Base-by-base conservation (phyloP, 2,113 vertebrate species). In the Hystrix brachyura region DNA sequence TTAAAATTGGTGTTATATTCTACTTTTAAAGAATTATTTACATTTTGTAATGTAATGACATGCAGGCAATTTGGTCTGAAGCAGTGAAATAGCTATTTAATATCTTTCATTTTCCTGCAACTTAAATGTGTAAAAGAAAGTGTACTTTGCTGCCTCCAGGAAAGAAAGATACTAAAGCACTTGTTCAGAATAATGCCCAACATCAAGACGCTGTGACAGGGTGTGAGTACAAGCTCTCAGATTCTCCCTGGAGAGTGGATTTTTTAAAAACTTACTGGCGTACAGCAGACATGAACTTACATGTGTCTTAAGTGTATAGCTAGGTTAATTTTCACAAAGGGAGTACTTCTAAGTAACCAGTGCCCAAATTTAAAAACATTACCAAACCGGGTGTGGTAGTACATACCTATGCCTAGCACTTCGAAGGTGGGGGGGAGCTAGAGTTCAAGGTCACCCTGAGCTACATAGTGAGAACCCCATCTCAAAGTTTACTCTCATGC, bases 1-100 rank as follows among this genome's bases (percentile, higher is more conserved):
- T 87, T 87, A 81, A 76, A 85, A 87, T 55, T 69, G 51, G 57
- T 81, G n/a, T 74, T 32, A 34, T 86, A 43, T 7, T 71, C 7
- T 88, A 6, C 8, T 87, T 94, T 93, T 89, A 74, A 76, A 53
- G 34, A n/a, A 9, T 79, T 18, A 64, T 94, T 93, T 79, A 83
- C 51, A 23, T 95, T 90, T 87, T 92, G 19, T 87, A 72, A 67
- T 51, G 25, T 88, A 51, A 78, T 48, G 67, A 60, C 21, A 88
- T 85, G 60, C 80, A 89, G 29, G 34, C 43, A 95, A 29, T 21
- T 86, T 79, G 25, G 6, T 69, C 48, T 82, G 25, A 90, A 90
- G n/a, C 27, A 74, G 0, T 78, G 25, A 48, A 13, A 72, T 96
- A 59, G 13, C 46, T 65, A 76, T 64, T 94, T 89, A 82, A 13